Conservation (phyloP, 2,113 vertebrate genomes). For the Nothoprocta perdicaria region DNA sequence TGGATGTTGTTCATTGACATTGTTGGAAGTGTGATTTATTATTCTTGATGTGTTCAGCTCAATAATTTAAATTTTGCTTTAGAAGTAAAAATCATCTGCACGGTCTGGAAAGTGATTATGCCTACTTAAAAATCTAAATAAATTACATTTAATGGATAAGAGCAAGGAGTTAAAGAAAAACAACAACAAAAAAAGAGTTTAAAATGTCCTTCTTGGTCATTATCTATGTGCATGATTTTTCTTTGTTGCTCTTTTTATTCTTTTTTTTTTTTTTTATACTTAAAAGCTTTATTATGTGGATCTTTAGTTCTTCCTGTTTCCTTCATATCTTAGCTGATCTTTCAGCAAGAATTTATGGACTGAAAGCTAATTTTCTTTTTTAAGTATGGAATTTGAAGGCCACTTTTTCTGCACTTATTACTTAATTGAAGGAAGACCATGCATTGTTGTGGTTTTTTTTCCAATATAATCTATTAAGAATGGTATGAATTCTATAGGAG, state of each 20-base stretch:
- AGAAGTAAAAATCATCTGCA: background rate
- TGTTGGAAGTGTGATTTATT: background rate
- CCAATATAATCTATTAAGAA: background rate
- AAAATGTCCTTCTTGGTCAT: background rate
- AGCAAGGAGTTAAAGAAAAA: background rate
- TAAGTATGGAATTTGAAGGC: constrained; percentile 54
- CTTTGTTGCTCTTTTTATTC: background rate
- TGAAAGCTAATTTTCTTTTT: constrained; percentile 51
- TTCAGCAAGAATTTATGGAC: constrained; percentile 52
- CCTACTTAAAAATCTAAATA: background rate
- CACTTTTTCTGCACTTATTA: constrained; percentile 46
- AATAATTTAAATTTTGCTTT: background rate
- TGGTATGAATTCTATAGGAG: background rate
- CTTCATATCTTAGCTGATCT: constrained; percentile 38
- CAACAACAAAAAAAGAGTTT: background rate
- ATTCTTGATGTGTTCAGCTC: background rate
- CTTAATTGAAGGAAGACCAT: constrained; percentile 38
- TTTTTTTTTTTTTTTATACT: background rate
- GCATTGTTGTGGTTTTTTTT: constrained; percentile 9
- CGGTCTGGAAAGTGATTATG: background rate
- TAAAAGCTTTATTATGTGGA: constrained; percentile 17
- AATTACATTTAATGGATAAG: background rate
- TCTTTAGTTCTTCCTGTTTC: constrained; percentile 37
- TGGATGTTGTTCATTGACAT: background rate
- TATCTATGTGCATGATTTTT: background rate